phyloP scores from a whole-genome alignment of 2,113 vertebrate species.

The Polypterus bichir region DNA sequence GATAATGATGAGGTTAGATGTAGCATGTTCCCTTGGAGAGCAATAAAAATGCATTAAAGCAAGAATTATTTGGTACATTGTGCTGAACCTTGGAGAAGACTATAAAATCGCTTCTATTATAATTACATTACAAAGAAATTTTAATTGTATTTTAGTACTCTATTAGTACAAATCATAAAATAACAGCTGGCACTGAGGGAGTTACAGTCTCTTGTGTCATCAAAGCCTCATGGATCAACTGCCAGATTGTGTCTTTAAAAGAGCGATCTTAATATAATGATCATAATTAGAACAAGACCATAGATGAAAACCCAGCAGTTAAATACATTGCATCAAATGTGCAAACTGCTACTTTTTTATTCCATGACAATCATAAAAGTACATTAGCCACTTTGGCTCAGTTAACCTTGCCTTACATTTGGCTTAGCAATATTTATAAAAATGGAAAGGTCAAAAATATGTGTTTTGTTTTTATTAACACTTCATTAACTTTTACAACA shows the following conservation, averaged over 20 bases:
- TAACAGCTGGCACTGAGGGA: neutral
- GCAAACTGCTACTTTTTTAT: no score
- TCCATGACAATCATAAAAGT: no score
- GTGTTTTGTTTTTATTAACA: no score
- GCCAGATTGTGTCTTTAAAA: neutral
- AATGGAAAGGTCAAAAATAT: no score
- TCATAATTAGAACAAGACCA: no score
- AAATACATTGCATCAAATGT: no score
- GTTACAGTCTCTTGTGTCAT: neutral
- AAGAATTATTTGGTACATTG: conserved; percentile 15
- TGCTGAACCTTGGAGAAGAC: neutral
- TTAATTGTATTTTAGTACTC: conserved; percentile 1
- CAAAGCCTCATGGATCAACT: neutral
- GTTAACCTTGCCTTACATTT: no score
- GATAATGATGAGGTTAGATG: conserved; percentile 7
- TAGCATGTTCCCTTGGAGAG: conserved; percentile 19
- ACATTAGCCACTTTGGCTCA: no score
- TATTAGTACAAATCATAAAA: neutral
- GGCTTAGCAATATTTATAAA: no score
- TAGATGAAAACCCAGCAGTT: no score
- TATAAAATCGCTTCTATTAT: neutral
- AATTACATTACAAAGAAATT: neutral
- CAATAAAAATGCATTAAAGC: conserved; percentile 23
- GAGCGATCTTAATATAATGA: no score
- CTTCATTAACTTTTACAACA: no score